Percentiles rank a stretch among this genome's conserved stretches.
These are phyloP conservation scores for Saxidomus purpurata DNA, from an alignment of 1,140 invertebrate species.

Conservation along the genomic window DNA sequence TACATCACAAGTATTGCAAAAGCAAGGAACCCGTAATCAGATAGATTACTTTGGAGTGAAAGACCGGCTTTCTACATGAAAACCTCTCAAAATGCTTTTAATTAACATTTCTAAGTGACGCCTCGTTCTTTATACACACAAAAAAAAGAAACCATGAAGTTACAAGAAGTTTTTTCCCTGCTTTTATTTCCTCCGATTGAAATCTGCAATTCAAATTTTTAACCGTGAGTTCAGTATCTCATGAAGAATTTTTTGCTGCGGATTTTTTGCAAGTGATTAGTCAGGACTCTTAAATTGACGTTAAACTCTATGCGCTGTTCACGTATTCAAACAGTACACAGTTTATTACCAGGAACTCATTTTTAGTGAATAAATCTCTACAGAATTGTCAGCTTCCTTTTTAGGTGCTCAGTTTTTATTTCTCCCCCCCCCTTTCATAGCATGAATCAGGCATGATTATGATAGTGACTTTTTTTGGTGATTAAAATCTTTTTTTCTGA, in stretches of 20 bases:
- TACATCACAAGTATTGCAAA: neutral
- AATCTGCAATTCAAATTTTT: constrained; percentile 8
- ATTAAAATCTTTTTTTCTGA: too few relatives aligned
- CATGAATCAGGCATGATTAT: neutral
- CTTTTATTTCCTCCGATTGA: neutral
- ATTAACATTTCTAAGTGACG: neutral
- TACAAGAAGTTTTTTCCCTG: neutral
- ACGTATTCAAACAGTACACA: neutral
- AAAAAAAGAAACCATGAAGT: neutral
- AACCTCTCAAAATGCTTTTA: neutral
- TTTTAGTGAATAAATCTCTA: neutral
- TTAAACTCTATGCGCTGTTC: neutral
- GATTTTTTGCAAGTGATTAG: neutral
- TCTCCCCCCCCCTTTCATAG: neutral
- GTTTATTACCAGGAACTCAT: neutral
- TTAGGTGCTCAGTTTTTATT: neutral
- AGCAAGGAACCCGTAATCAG: neutral
- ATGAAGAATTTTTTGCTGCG: neutral
- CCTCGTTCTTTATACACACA: neutral
- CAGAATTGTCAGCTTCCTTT: neutral
- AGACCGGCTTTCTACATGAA: neutral
- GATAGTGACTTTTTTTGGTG: neutral
- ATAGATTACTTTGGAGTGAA: neutral
- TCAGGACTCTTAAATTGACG: neutral
- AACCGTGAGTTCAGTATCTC: neutral